A percentile compares a stretch with the other conserved stretches of the same genome.
These are phyloP conservation scores for Astropecten irregularis DNA, from an alignment of 53 echinoderm and acorn worm genomes.

Conservation along the genomic window DNA sequence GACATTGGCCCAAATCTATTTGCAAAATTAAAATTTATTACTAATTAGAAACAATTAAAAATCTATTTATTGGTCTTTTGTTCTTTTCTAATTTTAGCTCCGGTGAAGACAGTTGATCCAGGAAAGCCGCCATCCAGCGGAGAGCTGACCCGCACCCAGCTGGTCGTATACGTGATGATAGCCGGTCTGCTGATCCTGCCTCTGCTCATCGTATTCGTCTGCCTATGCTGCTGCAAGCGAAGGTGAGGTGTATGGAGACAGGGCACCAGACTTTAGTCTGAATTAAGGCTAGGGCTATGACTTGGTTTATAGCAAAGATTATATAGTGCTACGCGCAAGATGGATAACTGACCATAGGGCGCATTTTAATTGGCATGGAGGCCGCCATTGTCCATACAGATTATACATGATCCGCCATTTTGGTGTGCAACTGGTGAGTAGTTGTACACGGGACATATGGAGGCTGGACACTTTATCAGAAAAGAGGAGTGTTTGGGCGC, in stretches of 20 bases:
- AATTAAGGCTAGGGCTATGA: background rate
- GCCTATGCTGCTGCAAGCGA: background rate
- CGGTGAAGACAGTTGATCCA: background rate
- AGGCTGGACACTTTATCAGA: too few relatives aligned
- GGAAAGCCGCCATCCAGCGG: background rate
- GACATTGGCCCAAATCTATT: background rate
- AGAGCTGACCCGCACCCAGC: background rate
- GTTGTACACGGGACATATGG: too few relatives aligned
- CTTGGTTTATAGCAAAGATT: too few relatives aligned
- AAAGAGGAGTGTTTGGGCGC: background rate
- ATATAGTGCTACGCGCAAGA: too few relatives aligned
- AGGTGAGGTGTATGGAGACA: constrained; percentile 6
- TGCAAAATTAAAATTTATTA: background rate
- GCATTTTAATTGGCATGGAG: too few relatives aligned
- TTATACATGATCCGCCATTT: too few relatives aligned
- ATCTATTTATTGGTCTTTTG: background rate
- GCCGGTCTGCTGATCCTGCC: background rate
- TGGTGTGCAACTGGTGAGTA: too few relatives aligned
- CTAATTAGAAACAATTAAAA: background rate
- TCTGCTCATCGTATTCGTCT: background rate
- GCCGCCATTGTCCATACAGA: too few relatives aligned
- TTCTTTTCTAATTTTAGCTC: background rate
- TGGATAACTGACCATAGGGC: too few relatives aligned
- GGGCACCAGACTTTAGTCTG: background rate
- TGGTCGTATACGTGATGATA: background rate